Conservation (phyloP, 2,797 vertebrate genomes). For the Sarcoramphus papa region DNA sequence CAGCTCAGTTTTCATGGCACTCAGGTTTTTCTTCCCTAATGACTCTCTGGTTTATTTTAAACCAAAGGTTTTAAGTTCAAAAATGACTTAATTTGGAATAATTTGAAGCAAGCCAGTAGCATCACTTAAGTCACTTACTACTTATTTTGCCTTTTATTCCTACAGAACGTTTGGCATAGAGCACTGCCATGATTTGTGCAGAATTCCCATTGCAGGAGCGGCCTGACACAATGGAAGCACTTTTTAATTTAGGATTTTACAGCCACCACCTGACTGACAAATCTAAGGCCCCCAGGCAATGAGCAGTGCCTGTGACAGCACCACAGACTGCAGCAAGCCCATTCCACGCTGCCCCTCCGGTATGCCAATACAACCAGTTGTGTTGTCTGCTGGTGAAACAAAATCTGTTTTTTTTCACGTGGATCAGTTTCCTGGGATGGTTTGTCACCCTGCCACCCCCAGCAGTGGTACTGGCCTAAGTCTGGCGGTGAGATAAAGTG, state of each 20-base stretch:
- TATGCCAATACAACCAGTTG: neutral
- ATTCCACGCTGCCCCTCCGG: neutral
- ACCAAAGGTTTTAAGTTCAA: constrained; percentile 48
- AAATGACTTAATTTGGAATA: constrained; percentile 62
- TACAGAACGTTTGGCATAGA: neutral
- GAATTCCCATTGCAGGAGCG: neutral
- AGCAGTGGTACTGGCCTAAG: neutral
- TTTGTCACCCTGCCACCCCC: neutral
- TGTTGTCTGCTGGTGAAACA: neutral
- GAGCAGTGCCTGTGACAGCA: neutral
- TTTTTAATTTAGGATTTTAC: neutral
- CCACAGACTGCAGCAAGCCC: neutral
- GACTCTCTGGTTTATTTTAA: constrained; percentile 59
- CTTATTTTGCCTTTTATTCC: constrained; percentile 34
- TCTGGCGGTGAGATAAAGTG: neutral
- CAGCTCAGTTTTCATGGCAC: constrained; percentile 28
- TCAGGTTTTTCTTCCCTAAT: constrained; percentile 25
- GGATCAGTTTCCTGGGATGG: neutral
- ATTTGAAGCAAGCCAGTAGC: constrained; percentile 59
- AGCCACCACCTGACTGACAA: neutral
- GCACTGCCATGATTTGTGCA: neutral
- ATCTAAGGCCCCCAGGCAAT: neutral
- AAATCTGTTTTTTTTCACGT: neutral
- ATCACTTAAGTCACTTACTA: constrained; percentile 32
- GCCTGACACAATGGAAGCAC: neutral